These are phyloP conservation scores for Choristoneura fumiferana DNA, from an alignment of 1,140 invertebrate species.

Conservation along the genomic window DNA sequence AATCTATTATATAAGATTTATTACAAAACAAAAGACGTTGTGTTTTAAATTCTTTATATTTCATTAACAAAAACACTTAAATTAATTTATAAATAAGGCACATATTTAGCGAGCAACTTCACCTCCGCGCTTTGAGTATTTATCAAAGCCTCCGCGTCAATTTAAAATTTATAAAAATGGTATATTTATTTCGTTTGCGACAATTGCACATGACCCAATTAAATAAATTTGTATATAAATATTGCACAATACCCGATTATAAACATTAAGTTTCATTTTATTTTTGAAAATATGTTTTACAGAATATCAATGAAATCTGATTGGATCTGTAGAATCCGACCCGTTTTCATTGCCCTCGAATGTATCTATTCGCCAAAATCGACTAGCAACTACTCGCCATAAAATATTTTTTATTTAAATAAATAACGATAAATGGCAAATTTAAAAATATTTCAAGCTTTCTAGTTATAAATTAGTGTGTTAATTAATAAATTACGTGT, in stretches of 20 bases:
- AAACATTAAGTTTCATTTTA: not conserved
- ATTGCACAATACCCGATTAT: no score
- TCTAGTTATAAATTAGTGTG: no score
- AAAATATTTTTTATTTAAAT: not conserved
- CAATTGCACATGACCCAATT: slow-evolving; percentile 6
- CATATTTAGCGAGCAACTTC: slow-evolving; percentile 3
- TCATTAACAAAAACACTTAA: slow-evolving; percentile 14
- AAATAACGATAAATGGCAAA: no score
- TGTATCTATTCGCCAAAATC: slow-evolving; percentile 2
- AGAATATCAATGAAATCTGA: no score
- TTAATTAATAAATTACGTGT: no score
- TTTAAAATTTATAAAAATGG: not conserved
- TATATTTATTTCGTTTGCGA: no score
- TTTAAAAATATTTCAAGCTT: no score
- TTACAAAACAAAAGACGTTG: no score
- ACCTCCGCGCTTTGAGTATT: no score
- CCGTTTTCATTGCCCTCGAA: no score
- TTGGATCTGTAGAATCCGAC: no score
- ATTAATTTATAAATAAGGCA: slow-evolving; percentile 18
- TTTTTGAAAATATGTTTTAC: not conserved
- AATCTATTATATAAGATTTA: no score
- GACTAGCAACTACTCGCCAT: slow-evolving; percentile 12
- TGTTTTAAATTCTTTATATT: not conserved
- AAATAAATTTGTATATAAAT: not conserved
- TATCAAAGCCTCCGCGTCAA: not conserved